Conservation (phyloP, 2,888 invertebrate genomes). For the Dastarcus helophoroides region DNA sequence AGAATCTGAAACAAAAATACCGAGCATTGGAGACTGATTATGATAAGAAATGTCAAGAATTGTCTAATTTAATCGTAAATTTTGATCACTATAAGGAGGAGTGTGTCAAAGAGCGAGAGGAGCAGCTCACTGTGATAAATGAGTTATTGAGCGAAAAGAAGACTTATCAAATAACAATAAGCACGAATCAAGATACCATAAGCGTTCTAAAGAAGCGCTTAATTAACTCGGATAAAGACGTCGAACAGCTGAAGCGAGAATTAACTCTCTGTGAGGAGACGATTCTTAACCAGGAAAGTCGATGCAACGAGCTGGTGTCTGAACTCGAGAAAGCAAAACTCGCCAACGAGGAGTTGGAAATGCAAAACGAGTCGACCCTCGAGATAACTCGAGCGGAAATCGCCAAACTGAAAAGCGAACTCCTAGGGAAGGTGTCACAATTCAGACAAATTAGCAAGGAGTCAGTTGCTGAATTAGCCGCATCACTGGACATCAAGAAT, state of each 20-base stretch:
- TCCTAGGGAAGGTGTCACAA: slow-evolving; percentile 23
- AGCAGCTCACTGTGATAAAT: no score
- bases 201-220: slow-evolving; percentile 46
- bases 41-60: no score
- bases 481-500: neutral
- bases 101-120: no score
- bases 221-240: slow-evolving; percentile 47
- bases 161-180: slow-evolving; percentile 48
- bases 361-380: slow-evolving; percentile 26
- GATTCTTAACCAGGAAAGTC: slow-evolving; percentile 27
- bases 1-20: no score
- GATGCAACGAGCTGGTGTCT: slow-evolving; percentile 22
- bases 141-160: slow-evolving; percentile 41
- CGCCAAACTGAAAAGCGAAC: slow-evolving; percentile 19
- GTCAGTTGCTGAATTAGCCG: slow-evolving; percentile 8
- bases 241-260: slow-evolving; percentile 43
- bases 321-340: slow-evolving; percentile 24
- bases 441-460: slow-evolving; percentile 16
- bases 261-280: slow-evolving; percentile 27
- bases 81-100: no score
- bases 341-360: slow-evolving; percentile 28
- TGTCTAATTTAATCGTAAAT: no score
- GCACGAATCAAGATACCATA: slow-evolving; percentile 46
- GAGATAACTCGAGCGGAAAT: slow-evolving; percentile 25
- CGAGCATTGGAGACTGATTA: no score